Evolutionary conservation across 2,113 vertebrate species (phyloP).

Genomic region (Strix aluco): DNA sequence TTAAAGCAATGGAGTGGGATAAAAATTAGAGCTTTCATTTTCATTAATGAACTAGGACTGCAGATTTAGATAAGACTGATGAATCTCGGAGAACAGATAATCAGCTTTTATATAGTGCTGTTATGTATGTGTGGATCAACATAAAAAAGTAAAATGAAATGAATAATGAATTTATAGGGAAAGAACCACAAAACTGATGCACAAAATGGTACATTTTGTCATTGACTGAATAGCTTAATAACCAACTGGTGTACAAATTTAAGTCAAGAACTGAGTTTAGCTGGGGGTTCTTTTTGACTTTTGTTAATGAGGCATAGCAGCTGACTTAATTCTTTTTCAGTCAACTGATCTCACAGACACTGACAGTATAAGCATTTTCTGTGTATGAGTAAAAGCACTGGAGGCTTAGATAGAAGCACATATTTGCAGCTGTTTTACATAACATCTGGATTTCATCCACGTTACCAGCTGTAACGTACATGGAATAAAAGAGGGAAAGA

Average conservation of each 20-base stretch:
- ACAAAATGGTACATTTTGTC: not conserved
- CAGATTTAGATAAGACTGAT: not conserved
- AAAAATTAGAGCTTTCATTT: not conserved
- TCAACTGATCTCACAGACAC: not conserved
- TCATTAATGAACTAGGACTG: not conserved
- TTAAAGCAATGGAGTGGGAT: not conserved
- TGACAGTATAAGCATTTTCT: slow-evolving; percentile 28
- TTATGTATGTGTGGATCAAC: not conserved
- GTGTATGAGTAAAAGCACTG: slow-evolving; percentile 15
- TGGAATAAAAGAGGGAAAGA: slow-evolving; percentile 39
- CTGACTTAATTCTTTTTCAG: not conserved
- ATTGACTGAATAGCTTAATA: not conserved
- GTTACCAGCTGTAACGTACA: slow-evolving; percentile 49
- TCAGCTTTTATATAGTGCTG: not conserved
- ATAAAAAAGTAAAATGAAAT: not conserved
- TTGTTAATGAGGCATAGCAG: not conserved
- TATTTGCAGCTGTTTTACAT: slow-evolving; percentile 64
- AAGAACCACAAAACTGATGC: not conserved
- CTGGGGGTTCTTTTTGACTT: not conserved
- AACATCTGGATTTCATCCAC: slow-evolving; percentile 62
- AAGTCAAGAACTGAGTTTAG: not conserved
- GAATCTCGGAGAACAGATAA: not conserved
- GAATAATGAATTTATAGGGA: not conserved
- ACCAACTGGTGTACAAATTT: not conserved
- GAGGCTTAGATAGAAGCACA: slow-evolving; percentile 3